Evolutionary conservation across 2,888 invertebrate genomes (phyloP).

Genomic region (Ophioninae sp.): DNA sequence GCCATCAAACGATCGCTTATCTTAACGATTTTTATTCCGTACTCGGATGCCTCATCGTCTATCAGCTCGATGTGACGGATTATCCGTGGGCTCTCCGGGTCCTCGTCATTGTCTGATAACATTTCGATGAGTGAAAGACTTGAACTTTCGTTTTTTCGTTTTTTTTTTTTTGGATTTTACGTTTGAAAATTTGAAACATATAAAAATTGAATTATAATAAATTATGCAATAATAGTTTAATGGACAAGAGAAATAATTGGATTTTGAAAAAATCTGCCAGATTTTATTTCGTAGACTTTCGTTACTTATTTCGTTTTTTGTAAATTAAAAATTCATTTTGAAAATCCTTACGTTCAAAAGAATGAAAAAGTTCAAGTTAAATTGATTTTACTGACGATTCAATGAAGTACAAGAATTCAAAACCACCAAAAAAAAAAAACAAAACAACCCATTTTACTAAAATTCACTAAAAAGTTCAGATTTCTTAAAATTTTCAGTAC

Average conservation of each 20-base stretch:
- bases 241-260: not conserved
- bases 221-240: no score
- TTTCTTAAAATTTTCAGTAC: not conserved
- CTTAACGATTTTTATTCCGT: conserved; percentile 94
- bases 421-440: not conserved
- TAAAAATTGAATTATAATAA: no score
- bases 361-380: not conserved
- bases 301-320: not conserved
- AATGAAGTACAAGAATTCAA: not conserved
- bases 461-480: not conserved
- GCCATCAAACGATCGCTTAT: conserved; percentile 94
- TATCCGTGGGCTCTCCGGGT: conserved; percentile 89
- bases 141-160: not conserved
- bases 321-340: not conserved
- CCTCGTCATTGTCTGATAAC: conserved; percentile 89
- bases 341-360: not conserved
- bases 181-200: not conserved
- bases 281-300: not conserved
- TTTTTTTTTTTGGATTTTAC: not conserved
- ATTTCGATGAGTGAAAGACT: not conserved
- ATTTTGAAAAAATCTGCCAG: not conserved
- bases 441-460: not conserved
- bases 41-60: conserved; percentile 95
- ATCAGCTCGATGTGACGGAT: conserved; percentile 94
- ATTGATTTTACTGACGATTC: not conserved